These are phyloP conservation scores for Drosophila planitibia DNA, from an alignment of 2,888 invertebrate species.

Conservation along the genomic window DNA sequence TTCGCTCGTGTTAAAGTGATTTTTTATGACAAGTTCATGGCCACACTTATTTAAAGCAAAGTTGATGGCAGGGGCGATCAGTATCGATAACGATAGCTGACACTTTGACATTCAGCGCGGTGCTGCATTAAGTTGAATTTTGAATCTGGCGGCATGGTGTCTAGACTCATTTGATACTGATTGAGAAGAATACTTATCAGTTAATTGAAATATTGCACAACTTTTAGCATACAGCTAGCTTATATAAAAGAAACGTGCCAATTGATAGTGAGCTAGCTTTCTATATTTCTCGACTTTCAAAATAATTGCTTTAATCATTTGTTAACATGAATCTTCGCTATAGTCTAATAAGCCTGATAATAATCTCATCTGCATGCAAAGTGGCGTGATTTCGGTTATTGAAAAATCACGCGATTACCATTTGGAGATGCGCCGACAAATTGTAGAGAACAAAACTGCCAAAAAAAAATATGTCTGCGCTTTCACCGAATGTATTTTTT, in stretches of 20 bases:
- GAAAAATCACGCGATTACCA: constrained; percentile 59
- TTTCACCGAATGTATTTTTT: constrained; percentile 48
- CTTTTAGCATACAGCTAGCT: constrained; percentile 5
- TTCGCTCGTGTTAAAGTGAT: constrained; percentile 15
- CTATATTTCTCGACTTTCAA: background rate
- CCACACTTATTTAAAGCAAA: constrained; percentile 29
- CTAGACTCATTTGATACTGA: background rate
- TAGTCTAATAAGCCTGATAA: constrained; percentile 36
- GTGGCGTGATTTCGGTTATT: constrained; percentile 40
- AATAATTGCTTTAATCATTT: background rate
- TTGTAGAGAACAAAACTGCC: constrained; percentile 15
- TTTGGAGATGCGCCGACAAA: constrained; percentile 30
- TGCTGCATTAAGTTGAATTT: constrained; percentile 42
- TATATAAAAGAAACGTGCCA: constrained; percentile 18
- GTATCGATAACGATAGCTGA: constrained; percentile 63
- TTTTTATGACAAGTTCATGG: constrained; percentile 62
- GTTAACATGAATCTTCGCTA: constrained; percentile 25
- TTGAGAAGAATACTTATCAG: constrained; percentile 14
- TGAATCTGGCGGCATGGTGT: constrained; percentile 45
- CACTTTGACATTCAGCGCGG: constrained; percentile 22
- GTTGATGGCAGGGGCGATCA: constrained; percentile 27
- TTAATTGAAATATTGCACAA: constrained; percentile 17
- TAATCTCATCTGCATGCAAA: constrained; percentile 27
- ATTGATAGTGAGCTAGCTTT: background rate
- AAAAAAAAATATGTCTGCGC: constrained; percentile 27